Evolutionary conservation across 2,113 vertebrate genomes (phyloP).

Genomic region (Microcebus tavaratra): DNA sequence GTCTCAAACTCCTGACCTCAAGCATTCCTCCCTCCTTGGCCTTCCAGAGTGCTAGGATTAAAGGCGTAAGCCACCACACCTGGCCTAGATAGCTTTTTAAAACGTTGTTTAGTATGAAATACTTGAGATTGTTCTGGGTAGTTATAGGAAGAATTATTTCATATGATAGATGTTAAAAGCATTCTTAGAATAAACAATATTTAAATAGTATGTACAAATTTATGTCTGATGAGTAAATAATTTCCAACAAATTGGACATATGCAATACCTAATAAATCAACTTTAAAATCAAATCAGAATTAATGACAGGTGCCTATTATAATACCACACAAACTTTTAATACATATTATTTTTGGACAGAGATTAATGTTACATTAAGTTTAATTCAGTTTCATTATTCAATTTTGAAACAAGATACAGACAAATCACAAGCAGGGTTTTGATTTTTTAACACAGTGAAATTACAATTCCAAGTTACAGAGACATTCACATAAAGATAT

Average conservation of each 20-base stretch:
- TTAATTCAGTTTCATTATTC: conserved; percentile 27
- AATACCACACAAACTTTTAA: conserved; percentile 47
- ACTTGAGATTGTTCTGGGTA: background rate
- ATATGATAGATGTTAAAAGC: background rate
- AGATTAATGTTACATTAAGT: conserved; percentile 19
- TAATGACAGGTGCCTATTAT: conserved; percentile 33
- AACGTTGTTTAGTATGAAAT: background rate
- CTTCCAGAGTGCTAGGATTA: too few relatives aligned
- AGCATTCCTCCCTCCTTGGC: too few relatives aligned
- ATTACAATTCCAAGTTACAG: conserved; percentile 4
- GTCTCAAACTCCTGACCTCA: too few relatives aligned
- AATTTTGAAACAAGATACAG: conserved; percentile 33
- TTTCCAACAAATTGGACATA: background rate
- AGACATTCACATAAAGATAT: conserved; percentile 28
- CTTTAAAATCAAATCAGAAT: conserved; percentile 37
- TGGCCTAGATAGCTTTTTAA: background rate
- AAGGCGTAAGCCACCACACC: too few relatives aligned
- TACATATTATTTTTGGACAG: background rate
- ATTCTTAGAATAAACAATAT: background rate
- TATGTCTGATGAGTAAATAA: background rate
- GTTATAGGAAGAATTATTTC: background rate
- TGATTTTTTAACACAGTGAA: conserved; percentile 29
- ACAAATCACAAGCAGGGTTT: conserved; percentile 27
- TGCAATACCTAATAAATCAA: background rate
- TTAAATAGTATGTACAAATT: background rate